A percentile compares a stretch with the other conserved stretches of the same genome.
These are phyloP conservation scores for Ceratina australensis DNA, from an alignment of 1,140 invertebrate genomes.

Conservation along the genomic window DNA sequence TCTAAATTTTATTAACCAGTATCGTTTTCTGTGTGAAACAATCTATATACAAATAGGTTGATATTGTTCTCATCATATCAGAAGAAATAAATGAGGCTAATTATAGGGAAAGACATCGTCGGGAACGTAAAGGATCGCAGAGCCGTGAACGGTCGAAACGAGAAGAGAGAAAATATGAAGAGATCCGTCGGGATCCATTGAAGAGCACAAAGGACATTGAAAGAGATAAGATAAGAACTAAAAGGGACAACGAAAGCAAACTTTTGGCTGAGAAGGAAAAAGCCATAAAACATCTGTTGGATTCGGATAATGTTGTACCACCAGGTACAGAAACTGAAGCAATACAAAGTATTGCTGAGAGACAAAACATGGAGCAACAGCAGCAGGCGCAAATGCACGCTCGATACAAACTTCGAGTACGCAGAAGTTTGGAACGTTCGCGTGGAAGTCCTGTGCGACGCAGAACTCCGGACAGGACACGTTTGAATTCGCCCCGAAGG, in stretches of 20 bases:
- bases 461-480: constrained; percentile 64
- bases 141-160: constrained; percentile 59
- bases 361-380: constrained; percentile 61
- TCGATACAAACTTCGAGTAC: constrained; percentile 54
- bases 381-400: constrained; percentile 46
- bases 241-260: constrained; percentile 74
- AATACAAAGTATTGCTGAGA: constrained; percentile 73
- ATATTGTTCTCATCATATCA: neutral
- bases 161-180: constrained; percentile 70
- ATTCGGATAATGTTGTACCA: constrained; percentile 77
- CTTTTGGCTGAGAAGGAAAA: constrained; percentile 77
- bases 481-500: constrained; percentile 67
- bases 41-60: too few relatives aligned
- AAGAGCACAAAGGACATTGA: constrained; percentile 78
- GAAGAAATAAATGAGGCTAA: constrained; percentile 56
- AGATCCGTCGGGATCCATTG: constrained; percentile 71
- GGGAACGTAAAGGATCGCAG: constrained; percentile 56
- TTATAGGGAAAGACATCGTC: constrained; percentile 64
- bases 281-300: constrained; percentile 75
- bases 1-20: neutral
- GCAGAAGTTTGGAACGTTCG: constrained; percentile 65
- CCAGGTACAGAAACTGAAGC: constrained; percentile 76
- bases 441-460: constrained; percentile 61
- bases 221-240: constrained; percentile 73
- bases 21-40: constrained; percentile 3